These are phyloP conservation scores for Lipotes vexillifer DNA, from an alignment of 2,113 vertebrate genomes.

Conservation along the genomic window DNA sequence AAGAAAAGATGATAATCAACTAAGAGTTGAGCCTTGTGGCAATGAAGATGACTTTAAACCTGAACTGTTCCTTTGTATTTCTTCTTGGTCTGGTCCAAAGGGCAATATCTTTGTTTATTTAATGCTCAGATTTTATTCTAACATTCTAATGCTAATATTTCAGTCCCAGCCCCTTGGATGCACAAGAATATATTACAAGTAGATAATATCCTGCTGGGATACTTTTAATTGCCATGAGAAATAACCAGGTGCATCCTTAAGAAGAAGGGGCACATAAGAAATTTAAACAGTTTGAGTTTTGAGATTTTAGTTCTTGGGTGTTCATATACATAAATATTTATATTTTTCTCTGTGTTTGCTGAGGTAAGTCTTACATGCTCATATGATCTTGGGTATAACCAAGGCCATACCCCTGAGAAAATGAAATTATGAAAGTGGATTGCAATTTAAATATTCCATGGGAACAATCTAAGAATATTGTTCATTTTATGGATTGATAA, in stretches of 20 bases:
- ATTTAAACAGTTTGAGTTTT: not conserved
- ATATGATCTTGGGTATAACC: not conserved
- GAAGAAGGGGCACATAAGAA: not conserved
- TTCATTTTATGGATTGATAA: not conserved
- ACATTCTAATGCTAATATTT: not conserved
- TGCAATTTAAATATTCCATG: conserved; percentile 2
- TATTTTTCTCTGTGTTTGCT: conserved; percentile 20
- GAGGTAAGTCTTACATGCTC: not conserved
- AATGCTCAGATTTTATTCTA: conserved; percentile 11
- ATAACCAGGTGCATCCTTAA: not conserved
- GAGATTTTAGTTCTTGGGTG: not conserved
- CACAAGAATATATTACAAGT: not conserved
- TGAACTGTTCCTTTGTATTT: not conserved
- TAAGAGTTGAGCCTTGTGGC: not conserved
- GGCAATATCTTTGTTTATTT: conserved; percentile 3
- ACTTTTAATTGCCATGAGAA: conserved; percentile 3
- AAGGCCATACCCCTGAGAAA: not conserved
- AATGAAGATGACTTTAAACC: not conserved
- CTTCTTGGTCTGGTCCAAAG: not conserved
- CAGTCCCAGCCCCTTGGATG: not conserved
- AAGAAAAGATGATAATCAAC: not conserved
- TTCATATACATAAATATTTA: not conserved
- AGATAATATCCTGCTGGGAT: not conserved
- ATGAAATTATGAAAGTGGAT: not conserved
- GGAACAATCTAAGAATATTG: not conserved